Base-by-base conservation (phyloP, 1,140 invertebrate species). In the Formica selysi region DNA sequence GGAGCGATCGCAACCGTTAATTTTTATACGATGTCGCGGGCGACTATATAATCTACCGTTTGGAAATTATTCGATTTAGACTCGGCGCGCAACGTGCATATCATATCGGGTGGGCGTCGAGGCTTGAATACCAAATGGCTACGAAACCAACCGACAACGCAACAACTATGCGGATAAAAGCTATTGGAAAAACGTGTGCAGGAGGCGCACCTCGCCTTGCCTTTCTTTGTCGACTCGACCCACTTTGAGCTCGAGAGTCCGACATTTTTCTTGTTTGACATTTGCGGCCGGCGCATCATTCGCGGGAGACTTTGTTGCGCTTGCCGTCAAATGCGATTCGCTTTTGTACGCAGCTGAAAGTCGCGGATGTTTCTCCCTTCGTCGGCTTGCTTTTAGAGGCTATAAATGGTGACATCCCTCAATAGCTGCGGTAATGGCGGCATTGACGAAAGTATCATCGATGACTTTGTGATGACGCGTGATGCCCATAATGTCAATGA, bases 231-330 rank as follows among this genome's bases (percentile, higher is more conserved):
- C 51, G 51, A 11, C 10, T 32, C 87, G 86, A 88, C 65, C 86
- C 48, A 87, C 64, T 89, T 85, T 22, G 73, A 78, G 8, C n/a
- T 26, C 38, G 38, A 44, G 86, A 84, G 32, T 41, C 71, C 29
- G 29, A 13, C 32, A 78, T 89, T 87, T 87, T 87, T 88, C 86
- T 88, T 87, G 64, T 87, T 85, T 84, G 78, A 85, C 73, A 78
- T 78, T 70, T 76, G 71, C 44, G 57, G 26, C 26, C 71, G 38
- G 74, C 64, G 70, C 67, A 81, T 76, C 73, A 44, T 38, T n/a
- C 26, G 38, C 80, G n/a, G 59, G 13, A 48, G 32, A 74, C 41
- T 81, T 73, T 80, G 67, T 81, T 29, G 38, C 70, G 22, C 51
- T 32, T 26, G 16, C 13, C 44, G 44, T 54, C 67, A 62, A 76